These are phyloP conservation scores for Lathronympha strigana DNA, from an alignment of 2,888 invertebrate genomes.

Conservation along the genomic window DNA sequence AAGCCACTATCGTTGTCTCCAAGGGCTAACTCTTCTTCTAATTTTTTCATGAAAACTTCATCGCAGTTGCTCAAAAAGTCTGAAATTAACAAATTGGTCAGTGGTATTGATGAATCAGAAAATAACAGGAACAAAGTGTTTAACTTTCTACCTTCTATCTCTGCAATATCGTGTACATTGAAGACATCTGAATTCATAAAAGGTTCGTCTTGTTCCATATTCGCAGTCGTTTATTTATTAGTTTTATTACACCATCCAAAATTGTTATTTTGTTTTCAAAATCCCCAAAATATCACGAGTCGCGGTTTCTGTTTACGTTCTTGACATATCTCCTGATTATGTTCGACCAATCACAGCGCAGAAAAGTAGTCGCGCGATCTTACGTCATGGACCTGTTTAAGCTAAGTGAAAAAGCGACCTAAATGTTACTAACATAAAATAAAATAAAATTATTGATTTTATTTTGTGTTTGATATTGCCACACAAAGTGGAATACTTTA, in stretches of 20 bases:
- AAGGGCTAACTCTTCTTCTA: conserved; percentile 75
- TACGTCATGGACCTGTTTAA: conserved; percentile 58
- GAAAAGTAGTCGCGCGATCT: conserved; percentile 85
- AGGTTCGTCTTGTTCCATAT: conserved; percentile 71
- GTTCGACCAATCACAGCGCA: conserved; percentile 82
- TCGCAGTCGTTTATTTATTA: conserved; percentile 37
- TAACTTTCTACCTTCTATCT: conserved; percentile 86
- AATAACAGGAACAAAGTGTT: background rate
- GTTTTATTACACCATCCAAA: conserved; percentile 28
- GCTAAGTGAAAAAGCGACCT: background rate
- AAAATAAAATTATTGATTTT: too few relatives aligned
- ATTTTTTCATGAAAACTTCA: conserved; percentile 85
- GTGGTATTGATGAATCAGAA: conserved; percentile 25
- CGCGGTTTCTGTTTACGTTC: conserved; percentile 69
- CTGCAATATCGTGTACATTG: conserved; percentile 87
- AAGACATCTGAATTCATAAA: conserved; percentile 83
- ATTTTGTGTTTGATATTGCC: too few relatives aligned
- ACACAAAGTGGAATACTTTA: too few relatives aligned
- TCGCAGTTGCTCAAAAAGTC: conserved; percentile 88
- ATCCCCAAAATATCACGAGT: conserved; percentile 37
- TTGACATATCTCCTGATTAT: conserved; percentile 62
- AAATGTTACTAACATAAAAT: background rate
- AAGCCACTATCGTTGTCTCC: conserved; percentile 65
- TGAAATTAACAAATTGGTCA: conserved; percentile 61
- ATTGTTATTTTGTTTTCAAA: conserved; percentile 35